Percentiles rank a stretch among this genome's conserved stretches.
These are phyloP conservation scores for Microcebus lehilahytsara DNA, from an alignment of 2,113 vertebrate genomes.

Conservation along the genomic window DNA sequence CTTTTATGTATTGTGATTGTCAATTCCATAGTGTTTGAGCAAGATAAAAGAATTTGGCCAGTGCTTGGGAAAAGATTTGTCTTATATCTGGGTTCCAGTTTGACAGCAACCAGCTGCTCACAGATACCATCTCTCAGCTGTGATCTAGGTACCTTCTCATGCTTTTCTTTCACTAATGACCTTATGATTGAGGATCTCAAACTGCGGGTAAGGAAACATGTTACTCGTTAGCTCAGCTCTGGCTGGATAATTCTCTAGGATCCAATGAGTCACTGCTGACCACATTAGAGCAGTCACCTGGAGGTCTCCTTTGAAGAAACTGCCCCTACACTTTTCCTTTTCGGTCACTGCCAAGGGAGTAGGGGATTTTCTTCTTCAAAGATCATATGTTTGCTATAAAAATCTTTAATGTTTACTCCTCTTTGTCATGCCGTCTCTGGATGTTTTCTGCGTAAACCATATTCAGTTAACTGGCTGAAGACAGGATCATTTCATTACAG, in stretches of 20 bases:
- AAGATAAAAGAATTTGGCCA: neutral
- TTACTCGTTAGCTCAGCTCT: neutral
- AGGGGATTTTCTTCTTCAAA: slow-evolving; percentile 53
- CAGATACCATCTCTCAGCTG: neutral
- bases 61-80: slow-evolving; percentile 23
- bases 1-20: neutral
- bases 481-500: neutral
- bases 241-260: neutral
- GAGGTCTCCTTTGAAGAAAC: slow-evolving; percentile 46
- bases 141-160: neutral
- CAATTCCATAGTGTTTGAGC: neutral
- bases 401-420: slow-evolving; percentile 26
- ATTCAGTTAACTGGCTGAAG: neutral
- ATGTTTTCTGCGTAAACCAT: slow-evolving; percentile 23
- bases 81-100: neutral
- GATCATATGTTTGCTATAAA: slow-evolving; percentile 45
- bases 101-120: neutral
- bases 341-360: slow-evolving; percentile 29
- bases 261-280: neutral
- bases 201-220: slow-evolving; percentile 25
- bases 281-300: slow-evolving; percentile 24
- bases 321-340: neutral
- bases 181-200: neutral
- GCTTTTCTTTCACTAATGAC: slow-evolving; percentile 32
- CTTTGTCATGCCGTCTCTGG: slow-evolving; percentile 2